Percentiles rank a stretch among this genome's conserved stretches.
Conservation (phyloP, 2,888 invertebrate genomes). For the Eurois occulta region DNA sequence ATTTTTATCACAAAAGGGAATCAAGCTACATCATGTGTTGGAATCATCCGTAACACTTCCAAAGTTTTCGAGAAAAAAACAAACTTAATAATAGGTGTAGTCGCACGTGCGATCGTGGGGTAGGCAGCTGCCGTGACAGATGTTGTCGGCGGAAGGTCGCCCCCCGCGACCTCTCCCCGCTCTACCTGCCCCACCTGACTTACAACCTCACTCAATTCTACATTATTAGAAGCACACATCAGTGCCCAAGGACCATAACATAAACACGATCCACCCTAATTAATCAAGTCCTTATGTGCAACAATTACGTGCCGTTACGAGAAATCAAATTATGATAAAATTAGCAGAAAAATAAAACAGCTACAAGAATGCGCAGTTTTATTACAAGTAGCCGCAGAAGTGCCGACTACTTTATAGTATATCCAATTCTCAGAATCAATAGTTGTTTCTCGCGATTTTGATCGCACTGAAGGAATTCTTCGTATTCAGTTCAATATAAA, state of each 20-base stretch:
- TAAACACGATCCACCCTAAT: constrained; percentile 56
- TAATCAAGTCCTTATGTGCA: constrained; percentile 50
- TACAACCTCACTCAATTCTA: constrained; percentile 66
- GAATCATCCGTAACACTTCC: constrained; percentile 79
- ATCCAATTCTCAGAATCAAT: constrained; percentile 60
- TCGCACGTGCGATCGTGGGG: constrained; percentile 85
- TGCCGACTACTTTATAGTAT: constrained; percentile 34
- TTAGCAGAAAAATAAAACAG: background rate
- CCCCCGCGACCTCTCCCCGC: constrained; percentile 64
- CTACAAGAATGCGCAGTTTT: constrained; percentile 44
- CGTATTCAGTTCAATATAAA: constrained; percentile 72
- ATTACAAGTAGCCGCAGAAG: constrained; percentile 49
- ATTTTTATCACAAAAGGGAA: constrained; percentile 25
- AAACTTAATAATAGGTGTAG: constrained; percentile 86
- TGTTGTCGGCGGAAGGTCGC: constrained; percentile 83
- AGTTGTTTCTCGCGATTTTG: constrained; percentile 56
- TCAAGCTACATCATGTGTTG: constrained; percentile 38
- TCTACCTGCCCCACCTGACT: constrained; percentile 83
- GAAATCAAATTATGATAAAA: constrained; percentile 52
- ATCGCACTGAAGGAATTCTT: constrained; percentile 61
- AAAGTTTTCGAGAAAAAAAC: constrained; percentile 77
- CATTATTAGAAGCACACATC: constrained; percentile 61
- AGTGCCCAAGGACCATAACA: constrained; percentile 65
- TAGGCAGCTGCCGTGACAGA: constrained; percentile 88
- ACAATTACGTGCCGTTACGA: constrained; percentile 50